Evolutionary conservation across 2,113 vertebrate species (phyloP), one percentile per base, ranked within the genome.

Genomic region (Mus pahari): DNA sequence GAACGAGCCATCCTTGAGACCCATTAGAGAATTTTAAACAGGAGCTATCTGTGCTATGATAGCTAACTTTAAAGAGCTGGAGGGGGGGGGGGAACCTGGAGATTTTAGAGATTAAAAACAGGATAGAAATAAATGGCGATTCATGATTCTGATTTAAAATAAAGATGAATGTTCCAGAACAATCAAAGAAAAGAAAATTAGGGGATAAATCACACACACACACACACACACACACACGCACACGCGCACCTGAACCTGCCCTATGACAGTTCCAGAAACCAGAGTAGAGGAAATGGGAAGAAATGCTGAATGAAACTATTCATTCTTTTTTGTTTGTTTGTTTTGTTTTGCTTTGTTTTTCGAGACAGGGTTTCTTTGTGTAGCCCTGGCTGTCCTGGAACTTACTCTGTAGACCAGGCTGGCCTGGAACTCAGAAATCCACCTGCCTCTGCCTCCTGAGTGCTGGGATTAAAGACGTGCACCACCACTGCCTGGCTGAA

Each of bases 101-200:
- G 22, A 28, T 88, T 77, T 68, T 88, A 16, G 24, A 92, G 92
- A 96, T 89, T 94, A 82, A 71, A 97, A 94, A 50, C 39, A 55
- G 45, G 39, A 31, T 62, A 84, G 92, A 78, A 96, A 68, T 33
- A 92, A 91, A 58, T 73, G 36, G 73, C 75, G 39, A 88, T 13
- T 89, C 73, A 78, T 62, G 74, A 71, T 96, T 92, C 68, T 70
- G 33, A 24, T 83, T 86, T 71, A 74, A 77, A 95, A 60, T 88
- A 24, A 92, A 94, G 77, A 75, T 90, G 64, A 93, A 16, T 91
- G 16, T 74, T 83, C 60, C 78, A 73, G 74, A 79, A 90, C 28
- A 45, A 92, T 42, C 62, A 91, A 91, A 91, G 39, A 28, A 77
- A 39, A 86, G 68, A 92, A 95, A 90, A 86, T 71, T 73, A 81